Base-by-base conservation (phyloP, 2,797 vertebrate species). In the Rhinogobio ventralis region DNA sequence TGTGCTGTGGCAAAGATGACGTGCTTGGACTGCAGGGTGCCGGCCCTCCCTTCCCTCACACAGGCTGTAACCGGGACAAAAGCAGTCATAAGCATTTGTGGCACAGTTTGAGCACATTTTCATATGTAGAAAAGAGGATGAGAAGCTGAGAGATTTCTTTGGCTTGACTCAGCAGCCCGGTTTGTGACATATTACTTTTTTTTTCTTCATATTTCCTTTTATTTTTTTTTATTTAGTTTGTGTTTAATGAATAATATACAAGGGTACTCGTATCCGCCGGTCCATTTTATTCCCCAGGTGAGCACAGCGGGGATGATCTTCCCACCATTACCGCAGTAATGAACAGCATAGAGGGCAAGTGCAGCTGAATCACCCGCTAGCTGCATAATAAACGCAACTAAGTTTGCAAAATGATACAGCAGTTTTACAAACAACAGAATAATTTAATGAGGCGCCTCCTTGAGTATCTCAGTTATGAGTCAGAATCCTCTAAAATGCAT, bases 11-110 rank as follows among this genome's bases (percentile, higher is more conserved):
- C 68, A 81, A 78, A 64, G 71, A 83, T 39, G 71, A 87, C 86
- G 82, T 89, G 87, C 89, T 87, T 72, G 42, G 87, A 90, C 92
- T 91, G 86, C 82, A 76, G 90, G 87, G 88, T 89, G 28, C 8
- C 33, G 11, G 72, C 86, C 17, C 62, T 53, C 55, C 74, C 62
- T 57, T 74, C 75, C 86, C 89, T 85, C 88, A 49, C 89, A 88
- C 91, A 92, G 89, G 68, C 89, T 87, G 78, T 83, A 73, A 90
- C 86, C 73, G 55, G 82, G 88, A 85, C 83, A 92, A 92, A 77
- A 69, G 82, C 82, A 89, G 83, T 82, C 79, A 88, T 15, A 2
- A 13, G 85, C 85, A 91, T 88, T 79, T 78, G 87, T 88, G 85
- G 85, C 83, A 39, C 90, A 90, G 87, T 89, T 89, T 87, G 83